A percentile compares a stretch with the other conserved stretches of the same genome.
phyloP scores from a whole-genome alignment of 2,888 invertebrate species.

The Onthophagus sagittarius region DNA sequence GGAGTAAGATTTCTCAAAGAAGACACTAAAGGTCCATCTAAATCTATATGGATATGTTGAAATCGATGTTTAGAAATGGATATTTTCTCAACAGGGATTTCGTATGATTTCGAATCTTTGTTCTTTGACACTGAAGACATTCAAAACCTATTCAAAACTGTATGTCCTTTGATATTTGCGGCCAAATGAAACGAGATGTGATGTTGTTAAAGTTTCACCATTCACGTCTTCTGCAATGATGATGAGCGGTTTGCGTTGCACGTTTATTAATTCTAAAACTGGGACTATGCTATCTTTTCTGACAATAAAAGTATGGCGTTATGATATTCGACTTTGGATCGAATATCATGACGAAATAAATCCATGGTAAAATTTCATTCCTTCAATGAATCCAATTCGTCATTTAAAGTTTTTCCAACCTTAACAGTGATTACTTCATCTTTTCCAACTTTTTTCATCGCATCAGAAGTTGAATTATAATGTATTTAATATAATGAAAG shows the following conservation, averaged over 20 bases:
- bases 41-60: too few species aligned
- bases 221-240: slow-evolving; percentile 61
- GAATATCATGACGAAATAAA: slow-evolving; percentile 98
- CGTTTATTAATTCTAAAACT: slow-evolving; percentile 92
- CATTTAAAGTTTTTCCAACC: slow-evolving; percentile 94
- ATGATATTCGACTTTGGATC: slow-evolving; percentile 97
- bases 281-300: slow-evolving; percentile 99
- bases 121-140: too few species aligned
- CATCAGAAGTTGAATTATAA: slow-evolving; percentile 93
- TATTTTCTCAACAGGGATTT: too few species aligned
- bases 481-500: too few species aligned
- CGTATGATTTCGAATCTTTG: too few species aligned
- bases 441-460: slow-evolving; percentile 95
- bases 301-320: slow-evolving; percentile 91
- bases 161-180: too few species aligned
- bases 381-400: slow-evolving; percentile 97
- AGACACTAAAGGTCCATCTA: too few species aligned
- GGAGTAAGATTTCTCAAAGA: too few species aligned
- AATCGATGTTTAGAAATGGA: too few species aligned
- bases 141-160: too few species aligned
- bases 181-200: too few species aligned
- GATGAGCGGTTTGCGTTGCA: slow-evolving; percentile 88
- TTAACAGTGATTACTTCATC: slow-evolving; percentile 99
- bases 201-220: slow-evolving; percentile 51
- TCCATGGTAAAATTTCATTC: slow-evolving; percentile 99